A percentile compares a stretch with the other conserved stretches of the same genome.
phyloP scores from a whole-genome alignment of 2,797 vertebrate species.

The Chrosomus eos region DNA sequence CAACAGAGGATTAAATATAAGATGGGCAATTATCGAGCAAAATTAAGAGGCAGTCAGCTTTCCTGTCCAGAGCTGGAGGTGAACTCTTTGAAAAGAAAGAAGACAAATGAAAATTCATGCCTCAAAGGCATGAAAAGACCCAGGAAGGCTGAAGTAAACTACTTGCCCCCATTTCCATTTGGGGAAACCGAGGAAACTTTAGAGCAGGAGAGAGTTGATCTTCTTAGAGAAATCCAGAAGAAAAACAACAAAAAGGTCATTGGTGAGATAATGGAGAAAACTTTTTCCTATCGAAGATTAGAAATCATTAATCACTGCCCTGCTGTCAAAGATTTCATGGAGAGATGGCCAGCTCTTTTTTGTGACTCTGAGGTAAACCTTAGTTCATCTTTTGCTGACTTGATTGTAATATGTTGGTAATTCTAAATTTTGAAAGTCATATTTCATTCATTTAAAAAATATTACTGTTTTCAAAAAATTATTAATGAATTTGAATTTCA shows the following conservation, averaged over 20 bases:
- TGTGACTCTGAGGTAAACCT: constrained; percentile 36
- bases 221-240: constrained; percentile 34
- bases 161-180: constrained; percentile 49
- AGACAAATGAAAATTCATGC: constrained; percentile 18
- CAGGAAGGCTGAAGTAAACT: constrained; percentile 58
- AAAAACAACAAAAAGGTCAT: constrained; percentile 36
- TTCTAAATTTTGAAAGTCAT: neutral
- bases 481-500: neutral
- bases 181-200: constrained; percentile 47
- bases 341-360: constrained; percentile 36
- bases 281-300: constrained; percentile 19
- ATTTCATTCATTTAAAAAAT: neutral
- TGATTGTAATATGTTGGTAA: neutral
- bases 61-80: constrained; percentile 50
- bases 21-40: constrained; percentile 55
- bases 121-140: constrained; percentile 51
- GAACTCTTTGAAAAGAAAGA: constrained; percentile 44
- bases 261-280: constrained; percentile 40
- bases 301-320: constrained; percentile 16
- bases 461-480: too few relatives aligned
- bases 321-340: constrained; percentile 5
- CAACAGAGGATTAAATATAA: constrained; percentile 58
- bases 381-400: neutral
- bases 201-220: constrained; percentile 43
- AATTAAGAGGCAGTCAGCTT: constrained; percentile 47